Evolutionary conservation across 2,797 vertebrate species (phyloP).

Genomic region (Mormyrops boulengeri): DNA sequence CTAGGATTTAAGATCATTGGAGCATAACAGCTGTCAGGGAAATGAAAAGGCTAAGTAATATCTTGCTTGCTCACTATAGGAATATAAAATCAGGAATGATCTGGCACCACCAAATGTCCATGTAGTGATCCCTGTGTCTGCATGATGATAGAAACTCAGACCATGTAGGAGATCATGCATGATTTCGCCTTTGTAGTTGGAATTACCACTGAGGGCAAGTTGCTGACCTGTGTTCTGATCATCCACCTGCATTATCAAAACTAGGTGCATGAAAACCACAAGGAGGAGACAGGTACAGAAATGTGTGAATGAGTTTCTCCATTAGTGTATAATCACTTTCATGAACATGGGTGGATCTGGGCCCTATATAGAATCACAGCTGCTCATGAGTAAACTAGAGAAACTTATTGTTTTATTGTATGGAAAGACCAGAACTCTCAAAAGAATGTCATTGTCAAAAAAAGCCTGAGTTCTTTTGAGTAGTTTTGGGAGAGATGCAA

Average conservation of each 20-base stretch:
- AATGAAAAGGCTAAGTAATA: background rate
- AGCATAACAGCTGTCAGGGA: background rate
- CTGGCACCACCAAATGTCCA: slow-evolving; percentile 22
- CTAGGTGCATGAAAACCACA: background rate
- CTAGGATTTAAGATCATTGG: background rate
- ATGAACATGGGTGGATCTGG: no score
- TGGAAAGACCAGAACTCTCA: no score
- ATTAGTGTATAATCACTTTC: no score
- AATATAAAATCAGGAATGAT: background rate
- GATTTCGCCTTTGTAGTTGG: slow-evolving; percentile 58
- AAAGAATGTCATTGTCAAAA: no score
- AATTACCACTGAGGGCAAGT: slow-evolving; percentile 55
- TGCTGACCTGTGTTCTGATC: slow-evolving; percentile 53
- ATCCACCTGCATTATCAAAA: slow-evolving; percentile 48
- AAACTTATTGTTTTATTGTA: no score
- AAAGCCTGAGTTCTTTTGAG: no score
- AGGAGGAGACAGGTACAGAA: background rate
- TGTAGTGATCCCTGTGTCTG: slow-evolving; percentile 23
- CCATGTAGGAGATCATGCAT: slow-evolving; percentile 28
- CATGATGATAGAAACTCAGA: slow-evolving; percentile 26
- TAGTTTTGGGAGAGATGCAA: no score
- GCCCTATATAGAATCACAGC: no score
- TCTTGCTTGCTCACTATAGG: background rate
- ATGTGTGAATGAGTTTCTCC: no score
- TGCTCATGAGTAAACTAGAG: no score